phyloP scores from a whole-genome alignment of 2,888 invertebrate species.

The Tiphia femorata region DNA sequence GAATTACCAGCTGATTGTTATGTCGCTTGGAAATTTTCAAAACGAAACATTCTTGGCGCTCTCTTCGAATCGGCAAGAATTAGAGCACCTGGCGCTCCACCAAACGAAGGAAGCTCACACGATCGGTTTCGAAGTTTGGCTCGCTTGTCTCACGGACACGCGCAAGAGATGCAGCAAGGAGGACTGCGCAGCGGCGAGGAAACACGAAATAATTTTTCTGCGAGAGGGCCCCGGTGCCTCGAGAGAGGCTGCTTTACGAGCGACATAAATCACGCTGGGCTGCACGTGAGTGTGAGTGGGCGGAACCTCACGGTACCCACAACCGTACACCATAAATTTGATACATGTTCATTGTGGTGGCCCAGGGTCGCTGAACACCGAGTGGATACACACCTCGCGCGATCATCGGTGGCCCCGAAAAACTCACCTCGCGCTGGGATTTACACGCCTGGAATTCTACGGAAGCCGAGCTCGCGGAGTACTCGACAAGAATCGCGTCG shows the following conservation, averaged over 20 bases:
- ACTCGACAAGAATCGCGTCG: too few species aligned
- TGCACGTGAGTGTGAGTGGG: slow-evolving; percentile 57
- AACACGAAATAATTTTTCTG: slow-evolving; percentile 38
- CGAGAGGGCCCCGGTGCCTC: slow-evolving; percentile 17
- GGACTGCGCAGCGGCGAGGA: slow-evolving; percentile 27
- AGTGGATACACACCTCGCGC: not conserved
- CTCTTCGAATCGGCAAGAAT: too few species aligned
- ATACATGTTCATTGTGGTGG: slow-evolving; percentile 54
- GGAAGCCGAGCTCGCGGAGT: too few species aligned
- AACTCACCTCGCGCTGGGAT: too few species aligned
- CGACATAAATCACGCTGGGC: slow-evolving; percentile 51
- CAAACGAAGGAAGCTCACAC: too few species aligned
- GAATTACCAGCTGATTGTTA: too few species aligned
- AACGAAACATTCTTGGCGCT: too few species aligned
- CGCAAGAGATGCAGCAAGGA: slow-evolving; percentile 10
- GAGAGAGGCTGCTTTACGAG: slow-evolving; percentile 51
- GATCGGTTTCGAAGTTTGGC: too few species aligned
- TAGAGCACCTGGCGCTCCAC: too few species aligned
- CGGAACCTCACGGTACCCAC: slow-evolving; percentile 49
- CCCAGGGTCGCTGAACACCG: slow-evolving; percentile 1
- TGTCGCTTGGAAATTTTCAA: too few species aligned
- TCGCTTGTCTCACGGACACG: slow-evolving; percentile 8
- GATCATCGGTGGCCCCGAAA: slow-evolving; percentile 3
- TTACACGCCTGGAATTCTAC: too few species aligned
- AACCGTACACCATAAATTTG: slow-evolving; percentile 54